Percentiles rank a stretch among this genome's conserved stretches.
These are phyloP conservation scores for Hippocampus abdominalis DNA, from an alignment of 2,113 vertebrate genomes.

Conservation along the genomic window DNA sequence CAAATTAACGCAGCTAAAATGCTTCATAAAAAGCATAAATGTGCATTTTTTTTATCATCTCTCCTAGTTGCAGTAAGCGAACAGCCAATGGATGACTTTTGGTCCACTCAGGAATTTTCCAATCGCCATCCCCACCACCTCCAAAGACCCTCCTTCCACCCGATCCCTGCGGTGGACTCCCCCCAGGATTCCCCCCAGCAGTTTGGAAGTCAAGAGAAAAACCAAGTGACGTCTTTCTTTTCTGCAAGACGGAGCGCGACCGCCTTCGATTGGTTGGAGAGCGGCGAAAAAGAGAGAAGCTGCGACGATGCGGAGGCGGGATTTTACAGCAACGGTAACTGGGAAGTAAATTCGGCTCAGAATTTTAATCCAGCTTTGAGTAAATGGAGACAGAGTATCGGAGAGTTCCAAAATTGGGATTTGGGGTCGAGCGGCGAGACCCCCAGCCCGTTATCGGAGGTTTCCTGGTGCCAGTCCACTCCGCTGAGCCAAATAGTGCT, in stretches of 20 bases:
- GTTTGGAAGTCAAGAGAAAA: constrained; percentile 22
- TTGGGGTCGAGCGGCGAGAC: constrained; percentile 44
- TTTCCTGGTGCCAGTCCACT: constrained; percentile 40
- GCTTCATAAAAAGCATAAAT: background rate
- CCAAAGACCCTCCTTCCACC: constrained; percentile 25
- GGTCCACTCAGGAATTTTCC: constrained; percentile 45
- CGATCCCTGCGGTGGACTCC: constrained; percentile 13
- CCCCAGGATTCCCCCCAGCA: constrained; percentile 28
- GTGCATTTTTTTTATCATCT: background rate
- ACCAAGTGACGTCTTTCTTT: constrained; percentile 12
- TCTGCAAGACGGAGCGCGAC: constrained; percentile 7
- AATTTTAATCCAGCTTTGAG: background rate
- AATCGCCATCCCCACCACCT: constrained; percentile 38
- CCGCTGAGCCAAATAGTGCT: constrained; percentile 10
- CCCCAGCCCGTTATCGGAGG: constrained; percentile 44
- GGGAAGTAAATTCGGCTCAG: background rate
- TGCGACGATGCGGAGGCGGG: constrained; percentile 42
- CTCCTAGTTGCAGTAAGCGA: constrained; percentile 14
- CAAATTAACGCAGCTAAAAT: too few species aligned
- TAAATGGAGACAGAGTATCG: background rate
- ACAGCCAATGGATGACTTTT: constrained; percentile 51
- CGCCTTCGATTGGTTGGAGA: constrained; percentile 29
- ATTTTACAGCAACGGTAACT: background rate
- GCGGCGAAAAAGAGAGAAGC: constrained; percentile 24
- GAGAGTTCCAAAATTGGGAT: constrained; percentile 7